Base-by-base conservation (phyloP, 2,113 vertebrate species). In the Opisthocomus hoazin region DNA sequence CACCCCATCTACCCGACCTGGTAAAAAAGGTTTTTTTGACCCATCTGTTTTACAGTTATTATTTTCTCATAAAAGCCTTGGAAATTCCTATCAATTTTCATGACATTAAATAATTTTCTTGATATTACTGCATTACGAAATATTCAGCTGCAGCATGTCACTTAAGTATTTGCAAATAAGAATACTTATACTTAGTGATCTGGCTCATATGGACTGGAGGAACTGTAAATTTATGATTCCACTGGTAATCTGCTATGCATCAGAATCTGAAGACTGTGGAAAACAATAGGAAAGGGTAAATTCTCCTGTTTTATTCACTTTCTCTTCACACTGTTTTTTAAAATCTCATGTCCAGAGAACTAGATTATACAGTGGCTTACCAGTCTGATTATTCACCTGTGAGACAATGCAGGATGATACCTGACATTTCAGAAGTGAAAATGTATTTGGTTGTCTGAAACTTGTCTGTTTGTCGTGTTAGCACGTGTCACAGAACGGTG, bases 61-160 rank as follows among this genome's bases (percentile, higher is more conserved):
- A 69, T 73, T 87, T n/a, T 81, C 50, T 60, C 60, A 80, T 86
- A 86, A 94, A 93, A 93, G 9, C 30, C 41, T 43, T 87, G 46
- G 19, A 88, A 93, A 96, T 60, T 87, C n/a, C 50, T 81, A 93
- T 86, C 81, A 81, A 86, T 92, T 91, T 86, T 15, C 45, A 91
- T 78, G n/a, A 57, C 66, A 84, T 81, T 86, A 96, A 91, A 84
- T 87, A 93, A 83, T 86, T 69, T 73, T 86, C 34, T 73, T 90
- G 53, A 56, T 90, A 93, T 74, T 82, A 26, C 50, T 80, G 21
- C 56, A 79, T 76, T 91, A 32, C 37, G 69, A 94, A 95, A 70
- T 84, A 88, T 66, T 87, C 48, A 69, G 36, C 43, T 88, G 29
- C 36, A 83, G 5, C 36, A 57, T 53, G 66, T 51, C 46, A 79